These are phyloP conservation scores for Artemia franciscana DNA, from an alignment of 1,140 invertebrate genomes.

Conservation along the genomic window DNA sequence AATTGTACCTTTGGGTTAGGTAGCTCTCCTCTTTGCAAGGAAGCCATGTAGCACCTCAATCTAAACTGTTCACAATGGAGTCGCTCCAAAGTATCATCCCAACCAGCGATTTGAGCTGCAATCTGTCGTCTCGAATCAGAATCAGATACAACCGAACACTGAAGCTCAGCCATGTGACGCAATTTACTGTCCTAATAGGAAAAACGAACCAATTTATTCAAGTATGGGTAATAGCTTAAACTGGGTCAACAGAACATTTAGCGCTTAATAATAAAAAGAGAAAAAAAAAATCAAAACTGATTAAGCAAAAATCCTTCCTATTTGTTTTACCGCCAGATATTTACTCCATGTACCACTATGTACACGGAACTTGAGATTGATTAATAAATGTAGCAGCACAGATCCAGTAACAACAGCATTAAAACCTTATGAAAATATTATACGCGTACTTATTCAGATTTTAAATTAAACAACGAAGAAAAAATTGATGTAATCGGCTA, in stretches of 20 bases:
- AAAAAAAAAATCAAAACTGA: background rate
- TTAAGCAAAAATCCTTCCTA: background rate
- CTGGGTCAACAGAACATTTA: background rate
- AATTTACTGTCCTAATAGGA: conserved; percentile 64
- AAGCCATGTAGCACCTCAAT: conserved; percentile 86
- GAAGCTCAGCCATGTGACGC: conserved; percentile 91
- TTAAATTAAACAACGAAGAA: no score
- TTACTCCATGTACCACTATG: no score
- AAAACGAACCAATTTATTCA: background rate
- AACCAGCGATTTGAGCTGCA: conserved; percentile 71
- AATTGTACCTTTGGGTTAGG: conserved; percentile 80
- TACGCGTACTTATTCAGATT: no score
- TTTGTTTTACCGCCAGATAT: no score
- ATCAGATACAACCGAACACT: conserved; percentile 79
- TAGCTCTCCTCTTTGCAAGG: conserved; percentile 77
- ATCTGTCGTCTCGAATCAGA: conserved; percentile 72
- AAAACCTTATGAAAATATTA: no score
- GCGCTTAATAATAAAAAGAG: background rate
- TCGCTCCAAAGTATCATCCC: conserved; percentile 88
- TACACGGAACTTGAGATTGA: no score
- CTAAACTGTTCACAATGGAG: conserved; percentile 91
- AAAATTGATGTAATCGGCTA: no score
- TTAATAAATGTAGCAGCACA: no score
- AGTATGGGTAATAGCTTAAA: background rate
- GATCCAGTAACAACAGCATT: no score